Evolutionary conservation across 2,888 invertebrate genomes (phyloP).

Genomic region (Phorcus lineatus): DNA sequence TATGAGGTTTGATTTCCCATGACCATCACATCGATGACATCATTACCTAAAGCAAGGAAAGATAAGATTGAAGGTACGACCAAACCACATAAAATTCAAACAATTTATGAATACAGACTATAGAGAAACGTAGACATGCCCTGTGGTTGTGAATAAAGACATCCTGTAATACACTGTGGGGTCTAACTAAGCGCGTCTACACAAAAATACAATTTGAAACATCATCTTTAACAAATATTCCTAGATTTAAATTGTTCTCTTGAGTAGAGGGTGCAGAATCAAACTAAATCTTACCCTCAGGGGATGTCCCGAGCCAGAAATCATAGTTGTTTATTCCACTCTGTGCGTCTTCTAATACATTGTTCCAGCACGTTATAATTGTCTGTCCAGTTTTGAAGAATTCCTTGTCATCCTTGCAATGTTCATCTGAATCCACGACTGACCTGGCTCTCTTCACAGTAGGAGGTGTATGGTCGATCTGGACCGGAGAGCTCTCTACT

Average conservation of each 20-base stretch:
- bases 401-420: constrained; percentile 46
- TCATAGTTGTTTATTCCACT: constrained; percentile 35
- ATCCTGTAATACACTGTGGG: too few species aligned
- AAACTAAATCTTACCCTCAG: constrained; percentile 33
- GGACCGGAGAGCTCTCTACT: constrained; percentile 35
- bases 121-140: too few species aligned
- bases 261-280: too few species aligned
- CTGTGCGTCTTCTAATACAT: constrained; percentile 41
- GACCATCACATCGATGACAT: constrained; percentile 33
- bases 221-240: too few species aligned
- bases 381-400: constrained; percentile 38
- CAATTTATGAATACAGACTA: too few species aligned
- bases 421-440: constrained; percentile 40
- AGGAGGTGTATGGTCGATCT: constrained; percentile 44
- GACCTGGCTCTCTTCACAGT: constrained; percentile 27
- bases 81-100: too few species aligned
- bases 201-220: too few species aligned
- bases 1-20: constrained; percentile 34
- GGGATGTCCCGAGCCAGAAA: constrained; percentile 41
- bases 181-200: too few species aligned
- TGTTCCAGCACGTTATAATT: constrained; percentile 48
- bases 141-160: too few species aligned
- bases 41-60: constrained; percentile 30
- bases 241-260: too few species aligned
- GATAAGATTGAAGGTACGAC: neutral